Evolutionary conservation across 2,888 invertebrate species (phyloP), one percentile per base, ranked within the genome.

Genomic region (Rotaria macrura): DNA sequence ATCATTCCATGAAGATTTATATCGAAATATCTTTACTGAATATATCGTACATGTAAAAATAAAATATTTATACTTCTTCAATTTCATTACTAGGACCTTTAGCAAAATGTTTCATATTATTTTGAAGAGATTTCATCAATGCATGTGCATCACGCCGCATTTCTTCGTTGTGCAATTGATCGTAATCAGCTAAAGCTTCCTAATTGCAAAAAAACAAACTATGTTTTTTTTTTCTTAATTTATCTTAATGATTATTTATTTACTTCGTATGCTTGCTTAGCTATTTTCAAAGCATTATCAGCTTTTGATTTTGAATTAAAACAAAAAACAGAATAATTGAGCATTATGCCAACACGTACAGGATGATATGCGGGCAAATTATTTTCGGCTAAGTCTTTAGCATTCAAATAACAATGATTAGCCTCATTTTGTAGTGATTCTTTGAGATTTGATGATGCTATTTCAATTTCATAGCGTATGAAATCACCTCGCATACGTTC

Each of bases 401-500:
- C 65, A 34, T 65, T 65, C 20, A 65, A 65, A 65, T 65, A 65
- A 34, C 65, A 65, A 65, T 34, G 65, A 34, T 65, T 65, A 65
- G 65, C 65, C 38, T 65, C 65, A 20, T 65, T 65, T 65, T 65
- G 65, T 65, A 65, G 38, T 65, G 65, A 65, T 65, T 65, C 65
- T 29, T 34, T 34, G 17, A 65, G 65, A 34, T 65, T 65, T 65
- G 34, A 4, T 29, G 65, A 65, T 5, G 65, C 65, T 65, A 65
- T 65, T 65, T 65, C 65, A 65, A 65, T 65, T 65, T 65, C 65
- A 65, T 65, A 65, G 17, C 65, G 65, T 20, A 65, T 65, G 20
- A 65, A 65, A 34, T 65, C 65, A 65, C 65, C 65, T 65, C 38
- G 34, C 65, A 65, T 65, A 65, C 65, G 65, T 65, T 65, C 65